Base-by-base conservation (phyloP, 64 coral and sea anemone genomes). In the Stylophora pistillata region DNA sequence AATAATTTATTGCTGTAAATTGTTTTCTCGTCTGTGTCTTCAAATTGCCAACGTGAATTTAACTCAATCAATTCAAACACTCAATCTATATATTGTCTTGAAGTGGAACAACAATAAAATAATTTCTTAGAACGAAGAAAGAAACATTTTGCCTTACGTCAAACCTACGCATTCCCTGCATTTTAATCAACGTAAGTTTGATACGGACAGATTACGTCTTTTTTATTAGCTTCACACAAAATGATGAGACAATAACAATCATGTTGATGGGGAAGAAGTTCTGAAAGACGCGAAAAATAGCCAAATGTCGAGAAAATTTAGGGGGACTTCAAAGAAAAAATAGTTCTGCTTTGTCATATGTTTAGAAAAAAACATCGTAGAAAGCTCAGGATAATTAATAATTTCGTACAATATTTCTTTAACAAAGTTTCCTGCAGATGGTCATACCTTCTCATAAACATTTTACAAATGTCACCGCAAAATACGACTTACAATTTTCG, bases 191-290 rank as follows among this genome's bases (percentile, higher is more conserved):
- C 1, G 29, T 64, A 23, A 41, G 63, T 32, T 57, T 64, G 58
- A 68, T 83, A 66, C 21, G 23, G 31, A 69, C 10, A 79, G 7
- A 29, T 79, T n/a, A 79, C 53, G 68, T 54, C 33, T 28, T 13
- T 66, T 69, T 53, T 68, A 66, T 68, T 47, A 68, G 13, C 4
- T 68, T 34, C 9, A 33, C 0, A 21, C 52, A 23, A 83, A 83
- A 64, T 27, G 23, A 83, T 9, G 15, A 83, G 30, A 68, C 80
- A 69, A 27, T 20, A 60, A 52, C 80, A 52, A 81, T n/a, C 65
- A 79, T 79, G 68, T 66, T 68, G 68, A 52, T 83, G 33, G 58
- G 30, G 21, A 68, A 64, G 47, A 32, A 15, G 2, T 52, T 20
- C 34, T 68, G 34, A 83, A 69, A 68, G 60, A 10, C 58, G 21